These are phyloP conservation scores for Narcine bancroftii DNA, from an alignment of 2,113 vertebrate species.

Conservation along the genomic window DNA sequence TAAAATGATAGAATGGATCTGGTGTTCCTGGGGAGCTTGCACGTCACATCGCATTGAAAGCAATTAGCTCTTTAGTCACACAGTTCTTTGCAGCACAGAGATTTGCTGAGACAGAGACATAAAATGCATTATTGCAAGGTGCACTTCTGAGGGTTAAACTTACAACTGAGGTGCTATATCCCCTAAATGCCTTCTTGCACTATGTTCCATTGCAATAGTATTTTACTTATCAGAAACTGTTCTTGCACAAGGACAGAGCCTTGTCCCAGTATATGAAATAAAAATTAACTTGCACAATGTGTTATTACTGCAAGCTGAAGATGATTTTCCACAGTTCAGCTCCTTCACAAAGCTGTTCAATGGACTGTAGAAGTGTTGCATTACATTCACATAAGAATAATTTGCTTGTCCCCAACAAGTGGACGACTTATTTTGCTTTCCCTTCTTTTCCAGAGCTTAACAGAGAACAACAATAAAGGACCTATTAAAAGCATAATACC, in stretches of 20 bases:
- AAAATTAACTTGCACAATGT: slow-evolving; percentile 36
- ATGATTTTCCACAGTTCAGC: slow-evolving; percentile 45
- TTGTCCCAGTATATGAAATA: slow-evolving; percentile 25
- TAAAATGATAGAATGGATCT: neutral
- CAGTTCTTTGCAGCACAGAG: neutral
- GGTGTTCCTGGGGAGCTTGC: neutral
- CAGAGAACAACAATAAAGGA: slow-evolving; percentile 24
- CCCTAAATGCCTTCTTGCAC: neutral
- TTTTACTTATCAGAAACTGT: neutral
- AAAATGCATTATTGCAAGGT: neutral
- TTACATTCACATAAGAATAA: slow-evolving; percentile 63
- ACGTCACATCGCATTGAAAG: neutral
- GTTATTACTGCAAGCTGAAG: slow-evolving; percentile 32
- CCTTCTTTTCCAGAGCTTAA: slow-evolving; percentile 51
- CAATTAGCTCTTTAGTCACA: neutral
- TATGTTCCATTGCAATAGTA: neutral
- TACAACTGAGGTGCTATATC: slow-evolving; percentile 8
- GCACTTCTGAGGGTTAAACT: slow-evolving; percentile 23
- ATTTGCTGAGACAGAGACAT: neutral
- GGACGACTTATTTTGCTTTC: slow-evolving; percentile 65
- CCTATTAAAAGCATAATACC: slow-evolving; percentile 37
- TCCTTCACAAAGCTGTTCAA: slow-evolving; percentile 53
- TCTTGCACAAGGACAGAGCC: slow-evolving; percentile 29
- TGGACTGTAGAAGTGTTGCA: slow-evolving; percentile 60
- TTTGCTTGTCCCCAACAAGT: slow-evolving; percentile 70